phyloP scores from a whole-genome alignment of 64 coral and sea anemone genomes.

The Pocillopora damicornis region DNA sequence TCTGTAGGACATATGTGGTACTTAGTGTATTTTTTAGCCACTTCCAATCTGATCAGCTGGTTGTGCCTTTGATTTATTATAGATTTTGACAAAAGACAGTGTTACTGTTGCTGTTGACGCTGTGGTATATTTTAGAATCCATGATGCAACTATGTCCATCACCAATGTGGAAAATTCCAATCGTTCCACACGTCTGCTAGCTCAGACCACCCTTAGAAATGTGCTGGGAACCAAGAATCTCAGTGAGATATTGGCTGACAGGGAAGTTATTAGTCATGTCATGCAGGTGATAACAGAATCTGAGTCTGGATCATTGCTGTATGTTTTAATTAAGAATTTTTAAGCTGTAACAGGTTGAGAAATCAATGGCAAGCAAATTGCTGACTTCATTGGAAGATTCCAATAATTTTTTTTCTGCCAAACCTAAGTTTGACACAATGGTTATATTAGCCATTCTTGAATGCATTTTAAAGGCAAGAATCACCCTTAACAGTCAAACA shows the following conservation, averaged over 20 bases:
- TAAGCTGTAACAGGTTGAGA: too few species aligned
- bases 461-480: background rate
- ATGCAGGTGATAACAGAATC: slow-evolving; percentile 27
- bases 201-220: slow-evolving; percentile 71
- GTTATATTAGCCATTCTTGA: background rate
- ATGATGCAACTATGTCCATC: slow-evolving; percentile 69
- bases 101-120: slow-evolving; percentile 84
- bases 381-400: too few species aligned
- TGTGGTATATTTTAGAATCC: slow-evolving; percentile 73
- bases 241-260: slow-evolving; percentile 46
- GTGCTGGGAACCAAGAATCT: slow-evolving; percentile 52
- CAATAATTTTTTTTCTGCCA: too few species aligned
- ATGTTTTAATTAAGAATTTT: background rate
- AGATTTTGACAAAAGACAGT: slow-evolving; percentile 86
- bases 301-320: background rate
- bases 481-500: too few species aligned
- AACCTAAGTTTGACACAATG: too few species aligned
- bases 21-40: too few species aligned
- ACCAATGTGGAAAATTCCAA: slow-evolving; percentile 68
- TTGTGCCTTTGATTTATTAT: background rate
- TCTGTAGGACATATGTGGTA: too few species aligned
- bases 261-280: slow-evolving; percentile 44
- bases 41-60: too few species aligned
- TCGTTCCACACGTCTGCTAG: slow-evolving; percentile 58
- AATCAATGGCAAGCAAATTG: too few species aligned